Base-by-base conservation (phyloP, 2,888 invertebrate species). In the Tenthredo livida region DNA sequence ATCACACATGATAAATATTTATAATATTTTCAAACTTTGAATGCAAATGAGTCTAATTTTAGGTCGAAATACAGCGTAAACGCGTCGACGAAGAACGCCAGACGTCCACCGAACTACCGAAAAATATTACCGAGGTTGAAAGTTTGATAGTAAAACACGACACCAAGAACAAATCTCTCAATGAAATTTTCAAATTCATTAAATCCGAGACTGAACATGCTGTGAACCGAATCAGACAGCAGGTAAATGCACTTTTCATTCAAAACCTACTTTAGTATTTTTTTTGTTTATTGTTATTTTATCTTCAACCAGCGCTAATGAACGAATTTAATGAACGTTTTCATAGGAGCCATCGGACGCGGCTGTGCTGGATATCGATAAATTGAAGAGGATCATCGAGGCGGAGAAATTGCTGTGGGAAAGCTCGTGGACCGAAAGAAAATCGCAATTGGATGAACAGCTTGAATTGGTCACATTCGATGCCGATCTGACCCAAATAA, bases 161-260 rank as follows among this genome's bases (percentile, higher is more conserved):
- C 90, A 94, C 94, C 67, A 95, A 95, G 87, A 95, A 95, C 90
- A 95, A 96, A 90, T 95, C 95, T 73, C 95, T 96, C 86, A 93
- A 95, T 89, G 96, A 97, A 91, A 94, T 95, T 90, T 95, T 97
- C 91, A 95, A 95, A 91, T 95, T 95, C 90, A 94, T 96, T 58
- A 95, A 95, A 90, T 94, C 95, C 87, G 97, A 97, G 92, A 96
- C 96, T 88, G 96, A 96, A 89, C 95, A 95, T 90, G 94, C 97
- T 86, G 95, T 96, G 80, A 94, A 94, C 88, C 95, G 95, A 92
- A 97, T 97, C 86, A 94, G 95, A 86, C 95, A 95, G 90, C 96
- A 97, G 94, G 94, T 94, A 88, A 21, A 17, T 2, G 47, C 47
- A 12, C 2, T 47, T 47, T 12, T 3, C 2, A 15, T 21, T 21